Conservation (phyloP, 2,888 invertebrate genomes). For the Dynastes hyllus region DNA sequence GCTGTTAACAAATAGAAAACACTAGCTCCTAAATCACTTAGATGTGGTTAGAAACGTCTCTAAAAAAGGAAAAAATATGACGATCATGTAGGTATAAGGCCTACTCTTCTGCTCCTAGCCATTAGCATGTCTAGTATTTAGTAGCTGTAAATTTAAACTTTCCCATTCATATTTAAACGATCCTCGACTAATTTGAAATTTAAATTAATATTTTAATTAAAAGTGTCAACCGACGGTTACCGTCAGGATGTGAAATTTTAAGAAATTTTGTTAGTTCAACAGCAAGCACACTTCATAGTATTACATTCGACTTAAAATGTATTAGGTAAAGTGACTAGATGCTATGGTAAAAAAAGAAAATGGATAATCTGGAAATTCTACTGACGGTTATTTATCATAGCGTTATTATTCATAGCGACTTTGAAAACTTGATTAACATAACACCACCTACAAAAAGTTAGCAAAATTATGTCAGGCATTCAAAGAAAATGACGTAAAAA, state of each 20-base stretch:
- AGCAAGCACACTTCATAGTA: background rate
- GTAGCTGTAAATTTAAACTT: constrained; percentile 18
- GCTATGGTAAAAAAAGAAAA: background rate
- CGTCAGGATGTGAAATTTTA: constrained; percentile 10
- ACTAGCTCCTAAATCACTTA: constrained; percentile 3
- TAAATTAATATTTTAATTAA: constrained; percentile 37
- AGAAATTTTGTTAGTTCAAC: background rate
- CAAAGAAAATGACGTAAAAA: no score
- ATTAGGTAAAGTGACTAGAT: background rate
- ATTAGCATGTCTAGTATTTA: constrained; percentile 20
- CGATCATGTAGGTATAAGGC: background rate
- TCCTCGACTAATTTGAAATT: constrained; percentile 28
- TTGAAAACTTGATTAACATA: no score
- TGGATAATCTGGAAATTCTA: background rate
- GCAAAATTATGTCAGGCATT: no score
- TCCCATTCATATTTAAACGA: constrained; percentile 21
- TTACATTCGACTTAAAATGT: background rate
- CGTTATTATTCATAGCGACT: no score
- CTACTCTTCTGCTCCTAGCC: background rate
- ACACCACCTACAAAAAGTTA: no score
- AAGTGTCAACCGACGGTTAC: constrained; percentile 2
- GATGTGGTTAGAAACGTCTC: constrained; percentile 5
- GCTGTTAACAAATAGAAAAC: constrained; percentile 7
- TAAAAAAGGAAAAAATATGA: constrained; percentile 12
- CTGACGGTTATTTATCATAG: no score